phyloP scores from a whole-genome alignment of 2,797 vertebrate genomes.

The Petrocephalus schoutedeni region DNA sequence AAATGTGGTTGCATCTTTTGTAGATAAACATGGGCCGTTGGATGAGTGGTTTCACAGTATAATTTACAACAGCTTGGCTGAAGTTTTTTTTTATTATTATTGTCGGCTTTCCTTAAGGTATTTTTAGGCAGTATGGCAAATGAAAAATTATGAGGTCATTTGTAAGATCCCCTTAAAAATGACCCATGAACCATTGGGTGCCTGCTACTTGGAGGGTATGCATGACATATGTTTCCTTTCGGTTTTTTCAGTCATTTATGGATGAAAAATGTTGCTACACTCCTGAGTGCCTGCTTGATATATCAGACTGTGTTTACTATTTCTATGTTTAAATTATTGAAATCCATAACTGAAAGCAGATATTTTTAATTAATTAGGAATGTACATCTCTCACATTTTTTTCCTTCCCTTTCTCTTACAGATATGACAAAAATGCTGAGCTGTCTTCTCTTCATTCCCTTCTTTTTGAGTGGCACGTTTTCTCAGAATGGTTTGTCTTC shows the following conservation, averaged over 20 bases:
- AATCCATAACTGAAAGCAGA: not conserved
- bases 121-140: not conserved
- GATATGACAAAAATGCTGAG: constrained; percentile 72
- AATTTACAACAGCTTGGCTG: not conserved
- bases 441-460: constrained; percentile 69
- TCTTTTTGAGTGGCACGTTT: constrained; percentile 56
- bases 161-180: not conserved
- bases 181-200: not conserved
- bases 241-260: not conserved
- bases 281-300: not conserved
- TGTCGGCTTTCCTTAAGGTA: not conserved
- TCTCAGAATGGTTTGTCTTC: constrained; percentile 65
- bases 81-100: not conserved
- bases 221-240: not conserved
- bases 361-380: not conserved
- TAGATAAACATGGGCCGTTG: not conserved
- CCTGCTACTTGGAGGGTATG: not conserved
- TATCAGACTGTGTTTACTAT: not conserved
- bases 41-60: not conserved
- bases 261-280: not conserved
- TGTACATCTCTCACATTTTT: not conserved
- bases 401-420: constrained; percentile 48
- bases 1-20: not conserved
- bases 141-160: not conserved
- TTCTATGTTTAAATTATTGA: not conserved